These are phyloP conservation scores for Panopea generosa DNA, from an alignment of 2,888 invertebrate genomes.

Conservation along the genomic window DNA sequence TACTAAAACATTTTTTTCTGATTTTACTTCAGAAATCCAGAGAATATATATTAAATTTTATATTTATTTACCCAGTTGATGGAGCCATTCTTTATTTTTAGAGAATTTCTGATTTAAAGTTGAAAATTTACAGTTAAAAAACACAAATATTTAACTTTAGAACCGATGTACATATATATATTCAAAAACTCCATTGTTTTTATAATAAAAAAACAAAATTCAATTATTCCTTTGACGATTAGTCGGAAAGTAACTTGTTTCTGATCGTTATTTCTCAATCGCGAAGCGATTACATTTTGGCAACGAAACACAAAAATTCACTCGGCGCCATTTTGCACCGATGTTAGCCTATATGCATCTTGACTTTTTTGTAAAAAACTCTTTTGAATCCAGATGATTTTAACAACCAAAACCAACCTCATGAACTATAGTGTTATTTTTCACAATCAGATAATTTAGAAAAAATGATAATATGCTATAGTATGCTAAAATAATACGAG, in stretches of 20 bases:
- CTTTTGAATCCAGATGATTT: no score
- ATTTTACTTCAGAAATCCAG: constrained; percentile 1
- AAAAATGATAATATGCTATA: no score
- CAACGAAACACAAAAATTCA: constrained; percentile 55
- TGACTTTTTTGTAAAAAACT: no score
- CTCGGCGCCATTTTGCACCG: constrained; percentile 56
- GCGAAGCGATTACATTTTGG: constrained; percentile 40
- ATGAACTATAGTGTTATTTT: no score
- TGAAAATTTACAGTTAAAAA: constrained; percentile 37
- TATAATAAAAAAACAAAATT: constrained; percentile 31
- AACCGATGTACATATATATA: constrained; percentile 13
- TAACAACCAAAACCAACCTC: no score
- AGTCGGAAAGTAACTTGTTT: constrained; percentile 11
- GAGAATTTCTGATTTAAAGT: constrained; percentile 49
- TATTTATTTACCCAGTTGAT: not conserved
- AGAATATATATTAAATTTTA: constrained; percentile 45
- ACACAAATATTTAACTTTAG: constrained; percentile 41
- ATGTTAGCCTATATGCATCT: no score
- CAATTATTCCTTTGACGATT: constrained; percentile 32
- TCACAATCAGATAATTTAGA: no score
- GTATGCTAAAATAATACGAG: no score
- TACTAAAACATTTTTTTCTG: not conserved
- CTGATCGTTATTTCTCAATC: not conserved
- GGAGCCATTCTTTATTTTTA: constrained; percentile 10
- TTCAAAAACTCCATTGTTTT: not conserved